phyloP scores from a whole-genome alignment of 2,797 vertebrate genomes.

The Uromys caudimaculatus region DNA sequence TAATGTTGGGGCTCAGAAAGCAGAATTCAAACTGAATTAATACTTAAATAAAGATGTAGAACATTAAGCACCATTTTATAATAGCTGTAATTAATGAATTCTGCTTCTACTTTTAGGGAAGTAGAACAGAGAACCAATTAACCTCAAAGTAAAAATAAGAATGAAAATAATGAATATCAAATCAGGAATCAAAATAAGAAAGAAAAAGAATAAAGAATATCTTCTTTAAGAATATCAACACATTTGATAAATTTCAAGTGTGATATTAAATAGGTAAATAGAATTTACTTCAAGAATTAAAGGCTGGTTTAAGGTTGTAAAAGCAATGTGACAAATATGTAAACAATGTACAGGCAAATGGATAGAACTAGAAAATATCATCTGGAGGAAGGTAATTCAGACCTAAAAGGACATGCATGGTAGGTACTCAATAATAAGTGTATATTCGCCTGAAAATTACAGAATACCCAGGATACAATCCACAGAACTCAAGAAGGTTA shows the following conservation, averaged over 20 bases:
- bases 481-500: too few relatives aligned
- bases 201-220: background rate
- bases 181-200: background rate
- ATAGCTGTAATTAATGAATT: background rate
- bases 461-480: too few relatives aligned
- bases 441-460: too few relatives aligned
- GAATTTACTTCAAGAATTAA: background rate
- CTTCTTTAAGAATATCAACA: background rate
- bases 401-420: too few relatives aligned
- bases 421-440: too few relatives aligned
- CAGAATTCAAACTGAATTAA: background rate
- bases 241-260: background rate
- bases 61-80: background rate
- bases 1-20: background rate
- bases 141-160: background rate
- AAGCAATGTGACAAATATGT: too few relatives aligned
- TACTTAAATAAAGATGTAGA: background rate
- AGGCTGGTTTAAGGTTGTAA: background rate
- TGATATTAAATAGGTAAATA: background rate
- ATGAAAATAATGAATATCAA: background rate
- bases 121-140: background rate
- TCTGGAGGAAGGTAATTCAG: too few relatives aligned
- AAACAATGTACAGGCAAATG: too few relatives aligned
- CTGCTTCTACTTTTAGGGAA: background rate
- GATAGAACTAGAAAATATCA: too few relatives aligned